Evolutionary conservation across 2,888 invertebrate species (phyloP), one percentile per base, ranked within the genome.

Genomic region (Tribolium freemani): DNA sequence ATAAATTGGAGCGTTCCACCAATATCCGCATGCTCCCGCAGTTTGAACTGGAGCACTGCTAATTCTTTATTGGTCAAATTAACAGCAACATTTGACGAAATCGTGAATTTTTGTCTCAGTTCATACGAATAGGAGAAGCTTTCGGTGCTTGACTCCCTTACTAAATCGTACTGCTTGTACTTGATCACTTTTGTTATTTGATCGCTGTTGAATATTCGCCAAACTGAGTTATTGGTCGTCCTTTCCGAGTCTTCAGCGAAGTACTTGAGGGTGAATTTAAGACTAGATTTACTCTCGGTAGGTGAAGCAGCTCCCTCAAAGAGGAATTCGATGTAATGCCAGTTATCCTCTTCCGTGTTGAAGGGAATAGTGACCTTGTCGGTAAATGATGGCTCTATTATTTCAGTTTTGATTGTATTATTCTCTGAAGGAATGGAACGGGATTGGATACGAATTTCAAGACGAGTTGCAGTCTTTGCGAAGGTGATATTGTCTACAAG

Each of bases 101-200:
- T 90, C 73, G 92, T 88, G 61, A 89, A 88, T 68, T 81, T 81
- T 21, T 78, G 72, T 1, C 92, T 88, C 56, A 94, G 86, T 74
- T 94, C 93, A 84, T 91, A 94, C 69, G 93, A 93, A 82, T 92
- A 94, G 53, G 92, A 89, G 83, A 94, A 95, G 82, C 93, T 94
- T 71, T 93, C 91, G 2, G 93, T 90, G 83, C 91, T 91, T 5
- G 93, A 91, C 79, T 93, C 90, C 26, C 91, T 87, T 48, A 89
- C 79, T 71, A 87, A 79, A 70, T 82, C 77, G 58, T 85, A 86
- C 50, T 84, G 81, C 73, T 83, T 83, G 68, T 84, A 86, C 6
- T 80, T 76, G 60, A 79, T 54, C 30, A 79, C 61, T 61, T 78
- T 73, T 3, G 75, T 77, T 3, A 82, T 71, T 61, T 66, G 71